Evolutionary conservation across 2,797 vertebrate species (phyloP).

Genomic region (Hapalemur alaotrensis): DNA sequence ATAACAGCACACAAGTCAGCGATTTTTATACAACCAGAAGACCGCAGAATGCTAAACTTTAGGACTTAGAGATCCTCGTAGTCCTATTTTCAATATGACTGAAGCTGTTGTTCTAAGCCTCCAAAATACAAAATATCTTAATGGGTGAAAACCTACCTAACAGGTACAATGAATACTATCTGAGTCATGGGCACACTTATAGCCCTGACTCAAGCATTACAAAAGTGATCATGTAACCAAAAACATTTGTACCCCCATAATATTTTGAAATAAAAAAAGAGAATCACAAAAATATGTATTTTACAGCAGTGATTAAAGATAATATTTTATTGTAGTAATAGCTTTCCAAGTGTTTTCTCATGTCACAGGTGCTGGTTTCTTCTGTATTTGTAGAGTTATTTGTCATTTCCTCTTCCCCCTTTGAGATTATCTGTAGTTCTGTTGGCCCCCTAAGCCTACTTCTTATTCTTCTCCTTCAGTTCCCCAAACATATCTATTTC

Average conservation of each 20-base stretch:
- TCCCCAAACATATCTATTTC: neutral
- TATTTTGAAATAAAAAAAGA: neutral
- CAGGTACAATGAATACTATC: neutral
- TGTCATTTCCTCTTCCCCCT: neutral
- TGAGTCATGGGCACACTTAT: neutral
- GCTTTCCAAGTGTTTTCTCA: neutral
- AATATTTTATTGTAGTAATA: neutral
- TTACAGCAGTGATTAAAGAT: conserved; percentile 20
- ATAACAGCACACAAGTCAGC: neutral
- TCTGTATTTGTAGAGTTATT: neutral
- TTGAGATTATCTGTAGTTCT: neutral
- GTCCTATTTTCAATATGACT: neutral
- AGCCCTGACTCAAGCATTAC: neutral
- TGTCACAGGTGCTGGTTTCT: neutral
- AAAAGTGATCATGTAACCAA: neutral
- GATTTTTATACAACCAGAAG: neutral
- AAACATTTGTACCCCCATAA: neutral
- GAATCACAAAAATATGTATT: neutral
- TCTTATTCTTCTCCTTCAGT: neutral
- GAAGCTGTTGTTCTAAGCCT: neutral
- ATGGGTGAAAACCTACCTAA: neutral
- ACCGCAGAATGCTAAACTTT: neutral
- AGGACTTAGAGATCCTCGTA: neutral
- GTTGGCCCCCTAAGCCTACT: neutral
- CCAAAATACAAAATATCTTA: neutral